Conservation (phyloP, 1,140 invertebrate genomes). For the Chrysoperla carnea region DNA sequence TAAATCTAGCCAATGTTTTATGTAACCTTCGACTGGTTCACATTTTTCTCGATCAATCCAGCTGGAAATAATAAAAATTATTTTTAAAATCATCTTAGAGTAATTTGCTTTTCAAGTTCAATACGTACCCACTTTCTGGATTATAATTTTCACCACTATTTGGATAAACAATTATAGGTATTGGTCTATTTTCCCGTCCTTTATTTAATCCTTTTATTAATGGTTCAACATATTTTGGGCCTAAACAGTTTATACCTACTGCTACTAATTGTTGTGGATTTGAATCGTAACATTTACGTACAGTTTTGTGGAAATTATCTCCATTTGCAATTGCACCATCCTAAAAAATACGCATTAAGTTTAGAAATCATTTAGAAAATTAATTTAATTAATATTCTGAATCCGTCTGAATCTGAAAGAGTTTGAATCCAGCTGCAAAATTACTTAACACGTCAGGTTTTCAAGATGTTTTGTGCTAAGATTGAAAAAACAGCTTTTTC, state of each 20-base stretch:
- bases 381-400: no score
- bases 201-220: slow-evolving; percentile 38
- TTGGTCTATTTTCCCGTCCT: slow-evolving; percentile 24
- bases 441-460: no score
- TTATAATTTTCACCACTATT: slow-evolving; percentile 58
- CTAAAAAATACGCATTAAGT: no score
- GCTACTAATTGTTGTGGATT: slow-evolving; percentile 50
- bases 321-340: slow-evolving; percentile 41
- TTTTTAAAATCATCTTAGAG: not conserved
- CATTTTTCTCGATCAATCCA: slow-evolving; percentile 39
- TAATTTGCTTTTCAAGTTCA: not conserved
- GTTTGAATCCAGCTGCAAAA: no score
- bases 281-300: slow-evolving; percentile 36
- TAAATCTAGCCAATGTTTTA: slow-evolving; percentile 39
- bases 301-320: slow-evolving; percentile 43
- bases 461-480: no score
- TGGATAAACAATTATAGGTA: slow-evolving; percentile 57
- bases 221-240: slow-evolving; percentile 33
- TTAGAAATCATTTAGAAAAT: no score
- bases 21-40: slow-evolving; percentile 32
- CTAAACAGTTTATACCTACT: slow-evolving; percentile 74
- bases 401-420: no score
- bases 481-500: no score
- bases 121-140: slow-evolving; percentile 31
- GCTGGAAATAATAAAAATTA: slow-evolving; percentile 16